Conservation (phyloP, 2,113 vertebrate species). For the Pterophyllum scalare region DNA sequence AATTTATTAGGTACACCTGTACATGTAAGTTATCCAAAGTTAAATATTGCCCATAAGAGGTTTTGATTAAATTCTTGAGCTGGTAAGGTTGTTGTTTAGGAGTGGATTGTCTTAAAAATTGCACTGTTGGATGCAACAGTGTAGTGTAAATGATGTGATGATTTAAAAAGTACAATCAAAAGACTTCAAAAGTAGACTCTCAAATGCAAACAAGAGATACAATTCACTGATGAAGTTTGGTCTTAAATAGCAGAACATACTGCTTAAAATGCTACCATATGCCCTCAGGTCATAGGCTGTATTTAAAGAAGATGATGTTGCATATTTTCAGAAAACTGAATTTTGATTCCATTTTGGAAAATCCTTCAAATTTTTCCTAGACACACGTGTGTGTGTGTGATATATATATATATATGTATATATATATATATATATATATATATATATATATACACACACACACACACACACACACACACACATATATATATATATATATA, state of each 20-base stretch:
- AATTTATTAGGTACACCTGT: not conserved
- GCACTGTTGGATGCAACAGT: not conserved
- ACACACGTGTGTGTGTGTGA: too few species aligned
- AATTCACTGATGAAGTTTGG: not conserved
- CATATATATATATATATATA: too few species aligned
- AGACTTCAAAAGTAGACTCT: not conserved
- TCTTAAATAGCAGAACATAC: not conserved
- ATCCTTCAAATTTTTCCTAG: not conserved
- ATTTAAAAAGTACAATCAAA: not conserved
- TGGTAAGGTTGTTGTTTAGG: not conserved
- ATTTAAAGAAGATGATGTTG: not conserved
- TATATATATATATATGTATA: too few species aligned
- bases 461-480: too few species aligned
- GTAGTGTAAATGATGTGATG: not conserved
- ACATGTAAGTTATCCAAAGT: not conserved
- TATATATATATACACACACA: too few species aligned
- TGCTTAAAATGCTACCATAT: not conserved
- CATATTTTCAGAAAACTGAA: not conserved
- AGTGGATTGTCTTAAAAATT: not conserved
- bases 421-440: too few species aligned
- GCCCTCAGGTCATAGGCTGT: not conserved
- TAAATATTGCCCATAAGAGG: not conserved
- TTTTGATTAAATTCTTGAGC: not conserved
- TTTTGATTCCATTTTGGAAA: not conserved
- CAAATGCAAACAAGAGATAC: not conserved